These are phyloP conservation scores for Capreolus pygargus DNA, from an alignment of 2,113 vertebrate genomes.

Conservation along the genomic window DNA sequence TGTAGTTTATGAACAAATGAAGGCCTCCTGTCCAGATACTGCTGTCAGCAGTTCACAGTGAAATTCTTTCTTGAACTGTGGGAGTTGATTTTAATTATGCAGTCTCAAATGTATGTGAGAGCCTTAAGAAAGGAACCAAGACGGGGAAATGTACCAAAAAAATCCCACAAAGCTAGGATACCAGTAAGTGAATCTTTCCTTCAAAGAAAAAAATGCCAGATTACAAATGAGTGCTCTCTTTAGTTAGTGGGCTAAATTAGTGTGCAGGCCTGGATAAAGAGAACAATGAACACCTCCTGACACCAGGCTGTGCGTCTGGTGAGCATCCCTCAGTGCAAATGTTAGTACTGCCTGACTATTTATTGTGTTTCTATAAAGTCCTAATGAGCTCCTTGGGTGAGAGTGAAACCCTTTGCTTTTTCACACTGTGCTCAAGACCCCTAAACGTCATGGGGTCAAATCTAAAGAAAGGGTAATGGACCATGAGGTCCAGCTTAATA, in stretches of 20 bases:
- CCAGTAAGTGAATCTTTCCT: slow-evolving; percentile 74
- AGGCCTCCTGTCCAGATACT: slow-evolving; percentile 37
- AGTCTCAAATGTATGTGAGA: slow-evolving; percentile 57
- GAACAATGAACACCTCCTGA: slow-evolving; percentile 90
- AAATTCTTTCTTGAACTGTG: slow-evolving; percentile 34
- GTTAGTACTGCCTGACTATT: slow-evolving; percentile 92
- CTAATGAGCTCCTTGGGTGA: slow-evolving; percentile 96
- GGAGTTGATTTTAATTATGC: slow-evolving; percentile 53
- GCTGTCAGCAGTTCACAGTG: neutral
- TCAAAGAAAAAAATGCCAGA: slow-evolving; percentile 77
- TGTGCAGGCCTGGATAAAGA: slow-evolving; percentile 80
- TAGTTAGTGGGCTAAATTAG: slow-evolving; percentile 76
- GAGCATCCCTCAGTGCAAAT: slow-evolving; percentile 90
- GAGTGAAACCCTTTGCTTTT: slow-evolving; percentile 91
- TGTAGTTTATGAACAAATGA: slow-evolving; percentile 53
- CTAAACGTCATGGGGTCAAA: slow-evolving; percentile 91
- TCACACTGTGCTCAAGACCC: slow-evolving; percentile 94
- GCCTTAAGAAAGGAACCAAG: slow-evolving; percentile 48
- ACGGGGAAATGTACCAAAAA: slow-evolving; percentile 49
- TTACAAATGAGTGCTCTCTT: slow-evolving; percentile 82
- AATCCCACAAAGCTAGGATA: slow-evolving; percentile 52
- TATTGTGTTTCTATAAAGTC: slow-evolving; percentile 97
- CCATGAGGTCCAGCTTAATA: slow-evolving; percentile 91
- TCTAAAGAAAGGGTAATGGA: slow-evolving; percentile 92
- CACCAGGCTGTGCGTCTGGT: slow-evolving; percentile 93